Conservation (phyloP, 2,113 vertebrate genomes). For the Eretmochelys imbricata region DNA sequence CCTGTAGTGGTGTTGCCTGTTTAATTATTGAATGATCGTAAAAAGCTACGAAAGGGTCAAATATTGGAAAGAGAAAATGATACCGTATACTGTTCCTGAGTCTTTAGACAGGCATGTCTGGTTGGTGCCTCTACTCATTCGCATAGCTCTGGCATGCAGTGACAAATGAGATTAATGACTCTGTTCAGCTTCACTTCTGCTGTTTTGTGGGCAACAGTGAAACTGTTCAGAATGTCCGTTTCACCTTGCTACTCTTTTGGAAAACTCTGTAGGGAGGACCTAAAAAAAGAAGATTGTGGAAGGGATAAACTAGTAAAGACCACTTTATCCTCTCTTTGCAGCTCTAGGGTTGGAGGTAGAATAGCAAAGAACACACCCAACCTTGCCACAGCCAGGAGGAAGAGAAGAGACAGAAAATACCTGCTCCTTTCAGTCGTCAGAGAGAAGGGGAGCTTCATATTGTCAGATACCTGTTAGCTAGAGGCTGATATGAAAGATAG, state of each 20-base stretch:
- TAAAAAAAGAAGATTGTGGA: neutral
- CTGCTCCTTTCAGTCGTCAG: neutral
- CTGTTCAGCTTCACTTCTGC: neutral
- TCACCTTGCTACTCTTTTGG: neutral
- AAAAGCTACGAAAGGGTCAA: slow-evolving; percentile 10
- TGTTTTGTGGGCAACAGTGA: neutral
- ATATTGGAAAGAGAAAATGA: slow-evolving; percentile 25
- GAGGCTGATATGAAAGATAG: neutral
- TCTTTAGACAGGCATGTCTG: slow-evolving; percentile 20
- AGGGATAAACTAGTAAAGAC: rapidly evolving
- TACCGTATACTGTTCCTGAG: slow-evolving; percentile 27
- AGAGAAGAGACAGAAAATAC: neutral
- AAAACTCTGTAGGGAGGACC: neutral
- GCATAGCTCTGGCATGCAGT: neutral
- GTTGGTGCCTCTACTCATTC: slow-evolving; percentile 44
- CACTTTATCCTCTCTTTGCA: rapidly evolving
- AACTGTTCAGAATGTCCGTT: neutral
- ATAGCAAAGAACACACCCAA: neutral
- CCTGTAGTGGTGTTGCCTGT: neutral
- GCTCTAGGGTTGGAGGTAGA: neutral
- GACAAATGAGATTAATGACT: slow-evolving; percentile 8
- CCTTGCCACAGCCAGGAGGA: neutral
- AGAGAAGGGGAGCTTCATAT: neutral
- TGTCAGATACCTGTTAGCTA: neutral
- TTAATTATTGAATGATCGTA: slow-evolving; percentile 42